Evolutionary conservation across 2,113 vertebrate genomes (phyloP).

Genomic region (Anoplopoma fimbria): DNA sequence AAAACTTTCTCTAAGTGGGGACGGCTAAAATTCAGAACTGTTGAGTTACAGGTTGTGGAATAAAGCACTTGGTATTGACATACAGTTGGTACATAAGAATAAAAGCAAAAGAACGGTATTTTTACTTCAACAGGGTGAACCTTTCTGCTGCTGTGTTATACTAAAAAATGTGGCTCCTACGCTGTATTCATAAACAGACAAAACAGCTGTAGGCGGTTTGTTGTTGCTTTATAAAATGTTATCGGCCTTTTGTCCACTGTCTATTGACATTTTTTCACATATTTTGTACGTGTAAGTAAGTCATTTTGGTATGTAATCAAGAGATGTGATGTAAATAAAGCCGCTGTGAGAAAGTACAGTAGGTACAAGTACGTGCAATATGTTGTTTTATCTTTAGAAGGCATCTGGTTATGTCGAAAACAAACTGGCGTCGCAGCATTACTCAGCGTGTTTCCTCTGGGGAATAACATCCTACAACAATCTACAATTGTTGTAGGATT

Average conservation of each 20-base stretch:
- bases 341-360: not conserved
- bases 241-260: too few species aligned
- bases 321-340: too few species aligned
- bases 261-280: too few species aligned
- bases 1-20: not conserved
- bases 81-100: constrained; percentile 10
- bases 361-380: not conserved
- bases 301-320: too few species aligned
- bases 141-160: not conserved
- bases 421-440: constrained; percentile 42
- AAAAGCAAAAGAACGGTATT: not conserved
- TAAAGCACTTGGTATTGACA: constrained; percentile 66
- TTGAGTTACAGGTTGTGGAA: constrained; percentile 26
- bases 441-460: not conserved
- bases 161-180: not conserved
- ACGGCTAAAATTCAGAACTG: too few species aligned
- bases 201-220: not conserved
- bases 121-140: constrained; percentile 14
- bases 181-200: not conserved
- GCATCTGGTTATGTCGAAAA: not conserved
- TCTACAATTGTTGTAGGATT: too few species aligned
- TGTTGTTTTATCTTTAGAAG: not conserved
- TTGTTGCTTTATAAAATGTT: not conserved
- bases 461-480: constrained; percentile 9
- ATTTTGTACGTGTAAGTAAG: too few species aligned